phyloP scores from a whole-genome alignment of 2,888 invertebrate species.

The Cordilura impudica region DNA sequence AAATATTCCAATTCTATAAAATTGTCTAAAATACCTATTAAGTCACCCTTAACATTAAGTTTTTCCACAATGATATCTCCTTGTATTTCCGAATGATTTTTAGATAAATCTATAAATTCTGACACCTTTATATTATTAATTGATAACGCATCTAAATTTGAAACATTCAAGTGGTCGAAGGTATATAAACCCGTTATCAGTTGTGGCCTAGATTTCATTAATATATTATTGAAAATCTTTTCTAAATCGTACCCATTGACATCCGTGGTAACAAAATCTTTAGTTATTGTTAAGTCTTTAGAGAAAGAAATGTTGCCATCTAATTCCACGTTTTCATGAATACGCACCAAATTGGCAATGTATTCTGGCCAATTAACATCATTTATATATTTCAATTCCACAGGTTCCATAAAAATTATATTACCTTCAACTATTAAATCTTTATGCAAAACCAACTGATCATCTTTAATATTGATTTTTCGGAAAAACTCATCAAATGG shows the following conservation, averaged over 20 bases:
- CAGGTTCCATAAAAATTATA: constrained; percentile 66
- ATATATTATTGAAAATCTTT: constrained; percentile 67
- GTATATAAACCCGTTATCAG: constrained; percentile 68
- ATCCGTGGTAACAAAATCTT: constrained; percentile 62
- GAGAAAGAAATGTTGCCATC: constrained; percentile 68
- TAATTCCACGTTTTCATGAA: constrained; percentile 66
- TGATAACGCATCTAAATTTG: constrained; percentile 68
- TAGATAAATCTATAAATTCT: constrained; percentile 68
- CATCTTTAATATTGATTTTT: constrained; percentile 59
- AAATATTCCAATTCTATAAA: constrained; percentile 52
- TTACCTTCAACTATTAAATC: constrained; percentile 72
- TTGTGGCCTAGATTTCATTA: constrained; percentile 69
- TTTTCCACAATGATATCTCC: constrained; percentile 67
- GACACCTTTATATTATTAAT: constrained; percentile 66
- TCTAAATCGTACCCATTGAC: constrained; percentile 67
- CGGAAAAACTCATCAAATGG: constrained; percentile 68
- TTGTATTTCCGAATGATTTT: constrained; percentile 59
- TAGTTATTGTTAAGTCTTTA: constrained; percentile 65
- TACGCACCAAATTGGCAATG: constrained; percentile 63
- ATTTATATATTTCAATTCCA: constrained; percentile 69
- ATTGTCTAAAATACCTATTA: constrained; percentile 60
- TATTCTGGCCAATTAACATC: constrained; percentile 69
- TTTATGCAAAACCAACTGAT: constrained; percentile 70
- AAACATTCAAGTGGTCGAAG: constrained; percentile 64
- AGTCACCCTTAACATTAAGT: constrained; percentile 65